A percentile compares a stretch with the other conserved stretches of the same genome.
Conservation (phyloP, 2,113 vertebrate species). For the Callionymus lyra region DNA sequence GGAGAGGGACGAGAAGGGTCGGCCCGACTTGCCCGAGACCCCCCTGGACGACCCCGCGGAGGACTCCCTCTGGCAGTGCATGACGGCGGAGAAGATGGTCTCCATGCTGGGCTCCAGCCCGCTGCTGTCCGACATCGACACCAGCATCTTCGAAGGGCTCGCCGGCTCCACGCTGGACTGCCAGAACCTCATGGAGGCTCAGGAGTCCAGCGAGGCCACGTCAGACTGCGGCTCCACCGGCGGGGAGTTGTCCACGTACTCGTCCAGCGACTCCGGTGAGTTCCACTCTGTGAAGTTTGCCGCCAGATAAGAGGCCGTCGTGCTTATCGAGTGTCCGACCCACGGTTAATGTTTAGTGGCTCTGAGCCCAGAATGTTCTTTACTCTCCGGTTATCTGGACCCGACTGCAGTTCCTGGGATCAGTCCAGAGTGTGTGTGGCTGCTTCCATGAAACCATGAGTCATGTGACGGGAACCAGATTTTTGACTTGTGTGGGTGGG, state of each 20-base stretch:
- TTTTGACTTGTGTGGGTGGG: too few species aligned
- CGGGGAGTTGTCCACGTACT: constrained; percentile 51
- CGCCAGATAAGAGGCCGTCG: background rate
- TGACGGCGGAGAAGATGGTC: constrained; percentile 26
- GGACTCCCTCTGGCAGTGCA: constrained; percentile 60
- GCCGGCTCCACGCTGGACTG: constrained; percentile 64
- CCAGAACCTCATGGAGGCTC: constrained; percentile 47
- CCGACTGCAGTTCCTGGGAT: constrained; percentile 1
- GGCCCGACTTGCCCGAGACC: constrained; percentile 8
- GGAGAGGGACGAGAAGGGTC: background rate
- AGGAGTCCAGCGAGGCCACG: constrained; percentile 51
- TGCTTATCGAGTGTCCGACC: background rate
- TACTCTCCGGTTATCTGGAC: constrained; percentile 19
- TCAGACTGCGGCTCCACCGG: constrained; percentile 62
- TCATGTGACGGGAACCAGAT: constrained; percentile 9
- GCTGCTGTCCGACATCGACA: constrained; percentile 66
- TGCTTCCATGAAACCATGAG: constrained; percentile 1
- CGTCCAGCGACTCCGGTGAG: constrained; percentile 70
- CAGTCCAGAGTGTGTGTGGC: background rate
- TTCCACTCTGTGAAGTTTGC: background rate
- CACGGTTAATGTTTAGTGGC: constrained; percentile 30
- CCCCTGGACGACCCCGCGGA: constrained; percentile 36
- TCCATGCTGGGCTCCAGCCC: constrained; percentile 63
- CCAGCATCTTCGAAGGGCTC: constrained; percentile 68
- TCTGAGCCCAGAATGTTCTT: constrained; percentile 11